phyloP scores from a whole-genome alignment of 2,888 invertebrate genomes.

The Mimachlamys varia region DNA sequence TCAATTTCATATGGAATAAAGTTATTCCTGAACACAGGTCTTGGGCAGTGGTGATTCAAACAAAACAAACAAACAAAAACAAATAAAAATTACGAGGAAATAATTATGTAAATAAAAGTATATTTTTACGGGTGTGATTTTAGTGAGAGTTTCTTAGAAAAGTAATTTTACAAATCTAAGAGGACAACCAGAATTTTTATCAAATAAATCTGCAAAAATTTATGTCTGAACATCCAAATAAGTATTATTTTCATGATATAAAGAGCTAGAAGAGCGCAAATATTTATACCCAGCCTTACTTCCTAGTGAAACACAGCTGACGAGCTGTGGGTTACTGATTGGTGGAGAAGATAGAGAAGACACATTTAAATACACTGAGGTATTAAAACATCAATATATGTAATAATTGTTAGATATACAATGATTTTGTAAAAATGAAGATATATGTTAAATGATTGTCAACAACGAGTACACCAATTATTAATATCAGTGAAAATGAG shows the following conservation, averaged over 20 bases:
- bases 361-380: background rate
- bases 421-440: background rate
- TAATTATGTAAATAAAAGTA: background rate
- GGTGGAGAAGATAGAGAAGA: background rate
- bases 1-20: background rate
- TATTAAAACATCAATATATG: background rate
- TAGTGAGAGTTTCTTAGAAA: too few relatives aligned
- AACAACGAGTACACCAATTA: background rate
- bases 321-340: too few relatives aligned
- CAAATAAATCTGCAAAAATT: too few relatives aligned
- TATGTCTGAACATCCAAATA: too few relatives aligned
- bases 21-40: background rate
- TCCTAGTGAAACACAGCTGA: too few relatives aligned
- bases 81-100: background rate
- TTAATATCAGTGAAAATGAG: background rate
- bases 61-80: background rate
- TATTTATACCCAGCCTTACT: background rate
- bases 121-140: too few relatives aligned
- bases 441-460: constrained; percentile 22
- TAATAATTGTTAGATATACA: background rate
- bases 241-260: too few relatives aligned
- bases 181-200: background rate
- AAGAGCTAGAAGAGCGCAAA: background rate
- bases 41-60: background rate
- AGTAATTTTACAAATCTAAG: too few relatives aligned